Conservation (phyloP, 23 tunicate species). For the Ciona savignyi region DNA sequence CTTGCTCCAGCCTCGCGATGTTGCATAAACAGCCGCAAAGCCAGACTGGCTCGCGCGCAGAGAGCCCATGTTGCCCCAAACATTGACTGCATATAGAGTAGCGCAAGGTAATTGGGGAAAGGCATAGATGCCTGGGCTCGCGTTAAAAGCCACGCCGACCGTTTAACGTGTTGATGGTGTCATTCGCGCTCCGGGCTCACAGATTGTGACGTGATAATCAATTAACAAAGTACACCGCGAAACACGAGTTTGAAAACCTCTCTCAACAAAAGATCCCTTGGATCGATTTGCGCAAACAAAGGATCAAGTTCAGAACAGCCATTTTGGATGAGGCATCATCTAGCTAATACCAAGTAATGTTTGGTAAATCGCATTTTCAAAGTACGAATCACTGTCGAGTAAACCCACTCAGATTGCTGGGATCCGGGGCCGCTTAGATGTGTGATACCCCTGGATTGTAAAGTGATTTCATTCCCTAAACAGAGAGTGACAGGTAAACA, state of each 20-base stretch:
- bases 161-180: conserved; percentile 1
- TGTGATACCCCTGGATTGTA: background rate
- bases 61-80: background rate
- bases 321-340: too few relatives aligned
- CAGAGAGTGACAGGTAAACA: background rate
- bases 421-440: background rate
- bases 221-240: background rate
- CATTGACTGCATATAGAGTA: background rate
- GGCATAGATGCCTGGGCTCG: background rate
- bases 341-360: too few relatives aligned
- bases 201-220: background rate
- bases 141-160: background rate
- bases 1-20: background rate
- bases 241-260: too few relatives aligned
- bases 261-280: too few relatives aligned
- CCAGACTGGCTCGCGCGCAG: conserved; percentile 2
- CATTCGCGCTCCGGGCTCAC: background rate
- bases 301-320: too few relatives aligned
- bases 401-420: too few relatives aligned
- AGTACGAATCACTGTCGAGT: too few relatives aligned
- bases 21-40: background rate
- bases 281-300: too few relatives aligned
- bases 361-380: too few relatives aligned
- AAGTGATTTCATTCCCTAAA: background rate
- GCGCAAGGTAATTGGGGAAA: background rate